These are phyloP conservation scores for Hemaris fuciformis DNA, from an alignment of 2,888 invertebrate species.

Conservation along the genomic window DNA sequence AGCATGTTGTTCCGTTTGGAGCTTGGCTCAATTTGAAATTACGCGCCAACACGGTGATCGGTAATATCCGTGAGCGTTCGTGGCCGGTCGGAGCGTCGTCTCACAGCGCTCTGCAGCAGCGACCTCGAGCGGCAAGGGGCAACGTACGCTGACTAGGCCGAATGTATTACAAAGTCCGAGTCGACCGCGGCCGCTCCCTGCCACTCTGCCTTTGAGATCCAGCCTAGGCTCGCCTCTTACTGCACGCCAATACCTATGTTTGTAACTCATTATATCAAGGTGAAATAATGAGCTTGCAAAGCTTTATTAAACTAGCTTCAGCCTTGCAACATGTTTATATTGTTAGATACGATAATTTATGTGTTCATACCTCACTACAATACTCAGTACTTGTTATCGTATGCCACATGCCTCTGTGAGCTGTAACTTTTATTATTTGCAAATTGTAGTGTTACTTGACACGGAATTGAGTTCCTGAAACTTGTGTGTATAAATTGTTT, in stretches of 20 bases:
- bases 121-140: constrained; percentile 73
- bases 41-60: constrained; percentile 47
- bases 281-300: constrained; percentile 56
- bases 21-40: constrained; percentile 32
- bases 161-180: constrained; percentile 80
- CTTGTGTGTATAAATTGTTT: background rate
- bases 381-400: constrained; percentile 19
- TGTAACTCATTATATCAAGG: constrained; percentile 71
- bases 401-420: background rate
- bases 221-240: constrained; percentile 76
- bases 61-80: constrained; percentile 61
- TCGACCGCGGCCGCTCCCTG: constrained; percentile 73
- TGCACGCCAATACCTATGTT: constrained; percentile 60
- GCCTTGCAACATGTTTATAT: constrained; percentile 2
- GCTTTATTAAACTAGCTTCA: constrained; percentile 7
- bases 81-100: constrained; percentile 31
- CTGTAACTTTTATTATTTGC: constrained; percentile 2
- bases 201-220: constrained; percentile 74
- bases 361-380: background rate
- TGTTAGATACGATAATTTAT: constrained; percentile 2
- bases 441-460: background rate
- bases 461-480: background rate
- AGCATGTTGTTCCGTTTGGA: background rate
- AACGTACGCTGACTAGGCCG: constrained; percentile 80
- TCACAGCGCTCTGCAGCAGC: constrained; percentile 30